A percentile compares a stretch with the other conserved stretches of the same genome.
Evolutionary conservation across 2,888 invertebrate genomes (phyloP).

Genomic region (Athetis lepigone): DNA sequence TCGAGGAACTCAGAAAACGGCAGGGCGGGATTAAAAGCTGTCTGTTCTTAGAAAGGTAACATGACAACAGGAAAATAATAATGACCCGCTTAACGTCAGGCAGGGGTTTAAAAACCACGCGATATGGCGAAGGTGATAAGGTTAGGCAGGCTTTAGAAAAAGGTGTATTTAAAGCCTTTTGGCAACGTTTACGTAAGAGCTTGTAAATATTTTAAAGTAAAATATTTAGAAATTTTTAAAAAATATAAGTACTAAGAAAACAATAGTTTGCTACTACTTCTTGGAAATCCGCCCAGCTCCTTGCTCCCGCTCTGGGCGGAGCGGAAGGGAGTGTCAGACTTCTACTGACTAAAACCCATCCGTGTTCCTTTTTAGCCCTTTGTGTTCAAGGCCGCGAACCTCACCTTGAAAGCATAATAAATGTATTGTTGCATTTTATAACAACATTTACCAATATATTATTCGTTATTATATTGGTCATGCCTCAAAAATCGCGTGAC

Average conservation of each 20-base stretch:
- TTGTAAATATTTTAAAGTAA: neutral
- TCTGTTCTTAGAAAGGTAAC: neutral
- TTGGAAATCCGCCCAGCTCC: no score
- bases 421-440: no score
- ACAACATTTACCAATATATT: no score
- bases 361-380: no score
- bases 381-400: no score
- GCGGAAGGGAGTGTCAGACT: no score
- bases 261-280: no score
- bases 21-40: neutral
- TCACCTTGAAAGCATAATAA: no score
- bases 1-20: neutral
- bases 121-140: constrained; percentile 1
- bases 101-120: neutral
- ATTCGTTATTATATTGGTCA: no score
- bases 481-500: no score
- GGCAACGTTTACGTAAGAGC: neutral
- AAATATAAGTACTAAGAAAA: neutral
- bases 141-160: neutral
- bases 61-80: constrained; percentile 22
- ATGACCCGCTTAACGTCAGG: neutral
- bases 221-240: neutral
- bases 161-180: neutral
- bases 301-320: no score
- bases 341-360: no score